Conservation (phyloP, 1,140 invertebrate species). For the Thalassaphorura encarpata region DNA sequence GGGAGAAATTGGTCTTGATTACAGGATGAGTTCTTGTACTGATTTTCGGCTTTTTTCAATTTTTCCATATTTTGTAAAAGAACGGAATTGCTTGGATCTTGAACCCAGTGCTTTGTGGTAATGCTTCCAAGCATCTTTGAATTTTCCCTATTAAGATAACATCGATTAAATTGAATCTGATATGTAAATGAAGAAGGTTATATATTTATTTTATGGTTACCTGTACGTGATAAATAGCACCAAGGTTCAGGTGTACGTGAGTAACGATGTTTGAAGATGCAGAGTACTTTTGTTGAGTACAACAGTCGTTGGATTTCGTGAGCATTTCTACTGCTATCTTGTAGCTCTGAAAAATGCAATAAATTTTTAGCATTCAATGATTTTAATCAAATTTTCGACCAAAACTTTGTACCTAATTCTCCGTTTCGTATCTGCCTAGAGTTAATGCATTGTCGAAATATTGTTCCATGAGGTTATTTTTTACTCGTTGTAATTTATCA, state of each 20-base stretch:
- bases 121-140: slow-evolving; percentile 32
- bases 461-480: too few relatives aligned
- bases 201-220: slow-evolving; percentile 14
- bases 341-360: slow-evolving; percentile 30
- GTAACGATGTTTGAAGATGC: slow-evolving; percentile 22
- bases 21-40: too few relatives aligned
- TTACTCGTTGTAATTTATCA: too few relatives aligned
- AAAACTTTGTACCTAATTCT: too few relatives aligned
- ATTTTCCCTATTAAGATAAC: slow-evolving; percentile 29
- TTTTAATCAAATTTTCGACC: too few relatives aligned
- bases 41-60: slow-evolving; percentile 31
- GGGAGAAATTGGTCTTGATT: too few relatives aligned
- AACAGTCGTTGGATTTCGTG: slow-evolving; percentile 19
- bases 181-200: slow-evolving; percentile 2
- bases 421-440: too few relatives aligned
- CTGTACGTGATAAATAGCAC: slow-evolving; percentile 32
- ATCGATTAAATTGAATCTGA: too few relatives aligned
- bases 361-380: too few relatives aligned
- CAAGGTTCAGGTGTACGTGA: slow-evolving; percentile 31
- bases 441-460: too few relatives aligned
- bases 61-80: slow-evolving; percentile 35
- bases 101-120: slow-evolving; percentile 31
- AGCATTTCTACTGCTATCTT: slow-evolving; percentile 23
- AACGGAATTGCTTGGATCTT: slow-evolving; percentile 33
- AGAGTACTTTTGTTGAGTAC: slow-evolving; percentile 13